A percentile compares a stretch with the other conserved stretches of the same genome.
These are phyloP conservation scores for Microcebus jonahi DNA, from an alignment of 2,113 vertebrate species.

Conservation along the genomic window DNA sequence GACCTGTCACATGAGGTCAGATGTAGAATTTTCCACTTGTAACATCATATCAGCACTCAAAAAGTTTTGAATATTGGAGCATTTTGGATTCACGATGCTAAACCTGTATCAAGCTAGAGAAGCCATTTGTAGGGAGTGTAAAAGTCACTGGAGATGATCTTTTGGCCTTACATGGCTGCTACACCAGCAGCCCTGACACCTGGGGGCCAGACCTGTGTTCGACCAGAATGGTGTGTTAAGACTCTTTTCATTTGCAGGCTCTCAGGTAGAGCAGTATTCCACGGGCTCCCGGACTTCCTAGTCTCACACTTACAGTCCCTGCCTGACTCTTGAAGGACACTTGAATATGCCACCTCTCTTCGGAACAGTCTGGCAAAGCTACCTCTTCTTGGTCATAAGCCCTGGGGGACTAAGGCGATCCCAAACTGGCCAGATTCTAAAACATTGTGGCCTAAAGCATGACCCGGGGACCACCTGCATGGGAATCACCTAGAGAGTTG, in stretches of 20 bases:
- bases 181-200: fast-evolving
- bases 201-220: not conserved
- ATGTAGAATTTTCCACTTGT: not conserved
- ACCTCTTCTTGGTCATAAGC: not conserved
- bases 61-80: not conserved
- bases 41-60: not conserved
- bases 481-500: not conserved
- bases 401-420: not conserved
- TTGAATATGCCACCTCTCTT: not conserved
- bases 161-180: not conserved
- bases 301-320: not conserved
- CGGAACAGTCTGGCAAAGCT: not conserved
- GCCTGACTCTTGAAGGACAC: not conserved
- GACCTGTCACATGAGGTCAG: not conserved
- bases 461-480: too few species aligned
- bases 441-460: not conserved
- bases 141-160: not conserved
- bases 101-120: not conserved
- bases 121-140: not conserved
- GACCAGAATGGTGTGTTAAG: fast-evolving
- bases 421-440: not conserved
- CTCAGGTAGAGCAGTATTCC: not conserved
- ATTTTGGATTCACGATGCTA: not conserved
- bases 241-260: not conserved
- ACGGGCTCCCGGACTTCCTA: not conserved